Evolutionary conservation across 2,888 invertebrate species (phyloP).

Genomic region (Tenthredo distinguenda): DNA sequence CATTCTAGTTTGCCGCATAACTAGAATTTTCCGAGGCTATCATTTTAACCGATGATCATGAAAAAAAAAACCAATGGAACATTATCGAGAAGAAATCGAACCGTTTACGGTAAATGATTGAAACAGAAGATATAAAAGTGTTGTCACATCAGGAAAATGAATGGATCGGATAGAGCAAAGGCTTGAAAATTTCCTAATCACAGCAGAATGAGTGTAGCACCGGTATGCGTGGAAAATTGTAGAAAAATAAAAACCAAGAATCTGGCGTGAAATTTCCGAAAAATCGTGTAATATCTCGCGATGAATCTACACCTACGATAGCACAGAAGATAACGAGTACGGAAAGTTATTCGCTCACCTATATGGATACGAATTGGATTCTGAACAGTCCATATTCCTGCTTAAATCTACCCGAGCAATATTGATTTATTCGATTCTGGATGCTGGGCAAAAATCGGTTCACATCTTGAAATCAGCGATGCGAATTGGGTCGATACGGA

Average conservation of each 20-base stretch:
- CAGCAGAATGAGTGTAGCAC: not conserved
- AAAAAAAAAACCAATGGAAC: not conserved
- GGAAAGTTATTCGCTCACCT: not conserved
- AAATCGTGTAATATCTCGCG: not conserved
- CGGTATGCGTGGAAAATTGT: not conserved
- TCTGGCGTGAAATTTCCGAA: not conserved
- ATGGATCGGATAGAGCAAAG: too few relatives aligned
- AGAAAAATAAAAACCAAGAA: not conserved
- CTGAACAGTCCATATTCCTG: not conserved
- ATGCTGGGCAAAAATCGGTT: not conserved
- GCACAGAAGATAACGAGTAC: not conserved
- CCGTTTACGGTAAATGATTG: not conserved
- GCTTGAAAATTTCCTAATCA: too few relatives aligned
- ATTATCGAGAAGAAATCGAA: not conserved
- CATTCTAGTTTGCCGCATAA: not conserved
- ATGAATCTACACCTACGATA: not conserved
- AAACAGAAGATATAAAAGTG: not conserved
- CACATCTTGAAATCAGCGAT: not conserved
- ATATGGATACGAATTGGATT: not conserved
- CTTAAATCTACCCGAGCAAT: not conserved
- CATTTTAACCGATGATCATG: not conserved
- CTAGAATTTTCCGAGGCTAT: not conserved
- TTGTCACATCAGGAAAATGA: too few relatives aligned
- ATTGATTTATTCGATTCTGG: not conserved
- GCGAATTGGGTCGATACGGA: slow-evolving; percentile 16